A percentile compares a stretch with the other conserved stretches of the same genome.
These are phyloP conservation scores for Leptopterna dolabrata DNA, from an alignment of 2,888 invertebrate species.

Conservation along the genomic window DNA sequence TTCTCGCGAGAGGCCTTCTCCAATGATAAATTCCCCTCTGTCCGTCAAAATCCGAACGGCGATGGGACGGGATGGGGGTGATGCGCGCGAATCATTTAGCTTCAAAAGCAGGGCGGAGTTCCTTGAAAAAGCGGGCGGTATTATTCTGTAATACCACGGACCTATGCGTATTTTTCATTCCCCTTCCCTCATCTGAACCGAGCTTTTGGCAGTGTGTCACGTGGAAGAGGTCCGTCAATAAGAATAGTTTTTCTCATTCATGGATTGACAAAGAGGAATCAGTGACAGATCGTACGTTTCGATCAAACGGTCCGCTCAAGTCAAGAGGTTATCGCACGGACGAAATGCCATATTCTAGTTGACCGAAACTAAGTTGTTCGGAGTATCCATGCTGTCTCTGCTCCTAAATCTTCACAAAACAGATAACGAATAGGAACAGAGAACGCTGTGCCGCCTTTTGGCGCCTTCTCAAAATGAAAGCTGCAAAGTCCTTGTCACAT, in stretches of 20 bases:
- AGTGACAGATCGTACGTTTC: not conserved
- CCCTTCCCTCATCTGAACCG: not conserved
- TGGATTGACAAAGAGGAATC: not conserved
- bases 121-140: not conserved
- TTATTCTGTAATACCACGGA: not conserved
- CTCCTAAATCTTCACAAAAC: too few species aligned
- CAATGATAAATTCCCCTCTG: not conserved
- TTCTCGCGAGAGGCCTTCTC: not conserved
- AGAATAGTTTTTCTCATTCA: not conserved
- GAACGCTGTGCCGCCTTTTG: too few species aligned
- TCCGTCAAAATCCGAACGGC: slow-evolving; percentile 6
- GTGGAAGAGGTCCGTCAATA: too few species aligned
- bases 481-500: too few species aligned
- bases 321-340: not conserved
- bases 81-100: slow-evolving; percentile 39
- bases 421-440: too few species aligned
- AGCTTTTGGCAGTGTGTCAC: not conserved
- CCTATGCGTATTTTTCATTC: not conserved
- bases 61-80: not conserved
- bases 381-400: too few species aligned
- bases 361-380: too few species aligned
- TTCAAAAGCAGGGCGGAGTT: slow-evolving; percentile 31
- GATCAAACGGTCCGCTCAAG: not conserved
- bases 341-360: too few species aligned
- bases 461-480: too few species aligned